A percentile compares a stretch with the other conserved stretches of the same genome.
Evolutionary conservation across 1,140 invertebrate genomes (phyloP).

Genomic region (Drosophila biarmipes): DNA sequence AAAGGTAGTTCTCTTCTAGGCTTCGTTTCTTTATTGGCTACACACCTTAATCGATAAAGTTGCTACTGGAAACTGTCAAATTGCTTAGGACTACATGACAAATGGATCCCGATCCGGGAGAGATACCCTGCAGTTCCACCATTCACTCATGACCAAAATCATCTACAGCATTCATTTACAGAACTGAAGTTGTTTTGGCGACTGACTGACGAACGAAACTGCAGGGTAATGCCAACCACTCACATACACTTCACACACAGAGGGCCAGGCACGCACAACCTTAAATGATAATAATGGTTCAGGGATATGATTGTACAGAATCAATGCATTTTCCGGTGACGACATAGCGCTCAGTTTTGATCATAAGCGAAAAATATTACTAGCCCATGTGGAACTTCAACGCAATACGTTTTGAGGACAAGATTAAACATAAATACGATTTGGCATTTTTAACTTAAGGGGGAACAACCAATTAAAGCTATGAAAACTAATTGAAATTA

Average conservation of each 20-base stretch:
- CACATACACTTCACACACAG: background rate
- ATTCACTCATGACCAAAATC: no score
- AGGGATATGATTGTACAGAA: slow-evolving; percentile 13
- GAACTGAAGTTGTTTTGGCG: no score
- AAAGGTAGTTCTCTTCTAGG: background rate
- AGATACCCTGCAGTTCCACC: background rate
- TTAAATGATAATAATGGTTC: background rate
- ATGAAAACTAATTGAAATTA: no score
- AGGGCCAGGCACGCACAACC: background rate
- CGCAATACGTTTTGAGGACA: background rate
- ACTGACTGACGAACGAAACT: no score
- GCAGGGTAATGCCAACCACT: background rate
- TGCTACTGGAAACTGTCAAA: slow-evolving; percentile 29
- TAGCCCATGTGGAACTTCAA: background rate
- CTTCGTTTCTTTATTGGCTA: slow-evolving; percentile 3
- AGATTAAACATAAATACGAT: background rate
- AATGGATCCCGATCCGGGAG: background rate
- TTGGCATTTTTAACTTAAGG: no score
- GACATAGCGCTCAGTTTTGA: background rate
- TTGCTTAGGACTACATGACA: slow-evolving; percentile 5
- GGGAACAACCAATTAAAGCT: no score
- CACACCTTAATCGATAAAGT: slow-evolving; percentile 5
- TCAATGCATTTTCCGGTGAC: background rate
- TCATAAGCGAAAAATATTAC: background rate
- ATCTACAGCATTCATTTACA: no score